Evolutionary conservation across 2,113 vertebrate species (phyloP).

Genomic region (Parotia lawesii): DNA sequence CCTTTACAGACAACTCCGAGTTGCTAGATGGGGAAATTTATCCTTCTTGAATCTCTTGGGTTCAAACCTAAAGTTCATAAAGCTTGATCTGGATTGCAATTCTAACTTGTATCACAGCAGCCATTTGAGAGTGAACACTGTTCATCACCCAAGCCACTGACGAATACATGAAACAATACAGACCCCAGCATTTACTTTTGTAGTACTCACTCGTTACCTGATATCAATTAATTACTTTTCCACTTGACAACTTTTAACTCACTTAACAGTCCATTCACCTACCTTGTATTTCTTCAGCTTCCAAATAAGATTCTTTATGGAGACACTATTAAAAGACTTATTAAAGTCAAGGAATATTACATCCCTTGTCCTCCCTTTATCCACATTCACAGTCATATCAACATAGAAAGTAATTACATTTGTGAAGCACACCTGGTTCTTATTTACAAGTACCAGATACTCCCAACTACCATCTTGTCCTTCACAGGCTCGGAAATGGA

Average conservation of each 20-base stretch:
- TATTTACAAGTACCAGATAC: background rate
- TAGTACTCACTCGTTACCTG: fast-evolving
- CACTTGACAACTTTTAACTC: background rate
- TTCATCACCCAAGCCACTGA: background rate
- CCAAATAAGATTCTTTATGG: background rate
- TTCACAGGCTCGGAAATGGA: background rate
- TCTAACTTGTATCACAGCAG: background rate
- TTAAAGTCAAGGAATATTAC: background rate
- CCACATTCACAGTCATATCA: background rate
- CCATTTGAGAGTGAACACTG: background rate
- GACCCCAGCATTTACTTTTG: background rate
- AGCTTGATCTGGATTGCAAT: background rate
- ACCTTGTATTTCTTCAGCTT: background rate
- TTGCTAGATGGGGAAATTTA: background rate
- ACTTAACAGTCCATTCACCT: background rate
- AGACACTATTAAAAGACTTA: background rate
- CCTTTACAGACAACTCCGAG: background rate
- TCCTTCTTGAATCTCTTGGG: background rate
- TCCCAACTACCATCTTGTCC: background rate
- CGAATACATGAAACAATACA: background rate
- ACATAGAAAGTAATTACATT: background rate
- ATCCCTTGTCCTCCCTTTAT: background rate
- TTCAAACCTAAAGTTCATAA: background rate
- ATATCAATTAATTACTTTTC: background rate
- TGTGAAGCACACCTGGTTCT: background rate